phyloP scores from a whole-genome alignment of 2,113 vertebrate genomes.

The Suricata suricatta region DNA sequence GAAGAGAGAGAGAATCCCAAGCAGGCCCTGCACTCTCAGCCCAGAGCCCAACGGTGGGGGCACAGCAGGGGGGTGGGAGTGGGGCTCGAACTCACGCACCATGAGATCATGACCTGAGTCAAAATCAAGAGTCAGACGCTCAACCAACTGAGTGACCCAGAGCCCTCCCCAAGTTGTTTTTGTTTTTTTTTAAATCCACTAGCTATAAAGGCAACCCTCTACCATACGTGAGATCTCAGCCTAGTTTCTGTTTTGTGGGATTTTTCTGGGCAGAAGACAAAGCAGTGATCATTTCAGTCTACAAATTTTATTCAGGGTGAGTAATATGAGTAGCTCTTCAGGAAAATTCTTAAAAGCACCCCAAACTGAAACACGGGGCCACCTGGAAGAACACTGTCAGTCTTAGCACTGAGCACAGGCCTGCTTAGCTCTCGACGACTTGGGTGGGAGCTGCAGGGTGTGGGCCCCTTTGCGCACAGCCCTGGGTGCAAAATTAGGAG shows the following conservation, averaged over 20 bases:
- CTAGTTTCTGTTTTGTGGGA: neutral
- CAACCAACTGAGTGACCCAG: no score
- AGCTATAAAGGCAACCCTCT: neutral
- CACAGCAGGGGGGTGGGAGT: no score
- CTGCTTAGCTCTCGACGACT: neutral
- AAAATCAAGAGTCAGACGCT: no score
- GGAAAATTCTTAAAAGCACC: neutral
- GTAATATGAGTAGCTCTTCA: neutral
- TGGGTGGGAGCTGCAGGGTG: neutral
- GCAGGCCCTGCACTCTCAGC: no score
- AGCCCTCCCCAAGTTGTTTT: neutral
- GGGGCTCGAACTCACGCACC: no score
- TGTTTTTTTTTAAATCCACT: neutral
- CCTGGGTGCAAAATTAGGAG: neutral
- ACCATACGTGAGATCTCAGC: neutral
- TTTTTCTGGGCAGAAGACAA: neutral
- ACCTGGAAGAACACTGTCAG: accelerated
- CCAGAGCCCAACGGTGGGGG: no score
- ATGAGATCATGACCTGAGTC: no score
- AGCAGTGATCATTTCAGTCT: neutral
- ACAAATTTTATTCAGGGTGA: neutral
- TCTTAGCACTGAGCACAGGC: neutral
- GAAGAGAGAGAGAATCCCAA: no score
- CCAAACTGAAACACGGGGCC: neutral
- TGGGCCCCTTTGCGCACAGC: neutral